These are phyloP conservation scores for Pararge aegeria DNA, from an alignment of 1,140 invertebrate genomes.

Conservation along the genomic window DNA sequence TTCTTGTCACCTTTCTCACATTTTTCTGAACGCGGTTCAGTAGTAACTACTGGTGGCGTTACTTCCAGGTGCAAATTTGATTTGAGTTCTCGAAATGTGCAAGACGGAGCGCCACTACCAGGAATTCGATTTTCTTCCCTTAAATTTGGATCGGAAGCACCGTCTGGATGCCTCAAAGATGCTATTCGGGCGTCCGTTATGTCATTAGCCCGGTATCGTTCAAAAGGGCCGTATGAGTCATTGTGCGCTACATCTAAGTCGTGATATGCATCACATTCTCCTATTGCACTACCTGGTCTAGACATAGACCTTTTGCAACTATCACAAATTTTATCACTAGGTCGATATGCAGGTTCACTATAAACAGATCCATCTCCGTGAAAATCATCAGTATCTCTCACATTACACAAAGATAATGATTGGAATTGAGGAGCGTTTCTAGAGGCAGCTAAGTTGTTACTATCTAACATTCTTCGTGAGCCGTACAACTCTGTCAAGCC, in stretches of 20 bases:
- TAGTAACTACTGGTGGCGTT: slow-evolving; percentile 73
- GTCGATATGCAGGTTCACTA: slow-evolving; percentile 89
- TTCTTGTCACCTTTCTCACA: slow-evolving; percentile 65
- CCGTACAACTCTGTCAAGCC: slow-evolving; percentile 63
- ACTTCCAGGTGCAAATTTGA: slow-evolving; percentile 81
- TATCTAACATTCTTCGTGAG: slow-evolving; percentile 55
- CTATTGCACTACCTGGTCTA: slow-evolving; percentile 83
- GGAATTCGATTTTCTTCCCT: slow-evolving; percentile 85
- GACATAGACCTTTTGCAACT: slow-evolving; percentile 87
- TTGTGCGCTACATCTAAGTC: slow-evolving; percentile 73
- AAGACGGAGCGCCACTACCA: slow-evolving; percentile 84
- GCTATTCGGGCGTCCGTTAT: slow-evolving; percentile 84
- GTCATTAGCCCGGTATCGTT: slow-evolving; percentile 63
- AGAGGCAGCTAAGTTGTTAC: slow-evolving; percentile 45
- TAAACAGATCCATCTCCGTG: slow-evolving; percentile 87
- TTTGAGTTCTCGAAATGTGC: slow-evolving; percentile 82
- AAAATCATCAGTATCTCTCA: slow-evolving; percentile 83
- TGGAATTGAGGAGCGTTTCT: slow-evolving; percentile 81
- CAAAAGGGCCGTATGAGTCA: slow-evolving; percentile 69
- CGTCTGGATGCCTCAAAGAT: slow-evolving; percentile 91
- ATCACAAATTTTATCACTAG: slow-evolving; percentile 88
- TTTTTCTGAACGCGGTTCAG: slow-evolving; percentile 67
- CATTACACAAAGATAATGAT: slow-evolving; percentile 86
- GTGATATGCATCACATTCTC: slow-evolving; percentile 69
- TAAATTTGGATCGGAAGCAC: slow-evolving; percentile 94